These are phyloP conservation scores for Andrena camellia DNA, from an alignment of 2,888 invertebrate genomes.

Conservation along the genomic window DNA sequence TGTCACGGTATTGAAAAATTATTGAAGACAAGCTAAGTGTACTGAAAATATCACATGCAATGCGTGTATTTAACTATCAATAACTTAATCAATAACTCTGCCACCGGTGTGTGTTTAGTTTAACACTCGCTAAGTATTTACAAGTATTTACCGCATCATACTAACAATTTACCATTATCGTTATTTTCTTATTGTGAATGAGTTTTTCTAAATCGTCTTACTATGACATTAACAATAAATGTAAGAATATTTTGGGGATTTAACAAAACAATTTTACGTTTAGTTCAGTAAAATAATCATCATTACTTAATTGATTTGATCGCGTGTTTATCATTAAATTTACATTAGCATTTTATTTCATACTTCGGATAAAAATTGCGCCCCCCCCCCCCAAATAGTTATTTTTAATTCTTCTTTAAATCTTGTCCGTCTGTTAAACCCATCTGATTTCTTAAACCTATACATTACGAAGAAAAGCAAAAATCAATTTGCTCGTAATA, in stretches of 20 bases:
- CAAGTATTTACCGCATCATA: constrained; percentile 36
- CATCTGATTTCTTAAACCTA: too few relatives aligned
- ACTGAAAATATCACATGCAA: constrained; percentile 40
- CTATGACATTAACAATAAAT: not conserved
- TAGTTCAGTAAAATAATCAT: not conserved
- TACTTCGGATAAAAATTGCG: not conserved
- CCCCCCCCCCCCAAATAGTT: not conserved
- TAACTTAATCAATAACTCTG: constrained; percentile 54
- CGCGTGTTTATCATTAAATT: not conserved
- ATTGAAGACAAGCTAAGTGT: constrained; percentile 23
- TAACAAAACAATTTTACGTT: not conserved
- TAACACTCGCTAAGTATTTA: constrained; percentile 38
- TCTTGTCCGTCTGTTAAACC: too few relatives aligned
- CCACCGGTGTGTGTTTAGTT: constrained; percentile 47
- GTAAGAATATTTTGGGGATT: not conserved
- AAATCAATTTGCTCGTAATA: too few relatives aligned
- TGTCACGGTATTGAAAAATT: constrained; percentile 12
- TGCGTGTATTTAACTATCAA: constrained; percentile 46
- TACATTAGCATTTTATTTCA: too few relatives aligned
- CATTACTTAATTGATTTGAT: not conserved
- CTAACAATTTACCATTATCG: not conserved
- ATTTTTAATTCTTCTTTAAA: too few relatives aligned
- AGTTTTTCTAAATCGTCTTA: not conserved
- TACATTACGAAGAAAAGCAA: too few relatives aligned
- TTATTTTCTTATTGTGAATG: constrained; percentile 5